Conservation (phyloP, 1,140 invertebrate genomes). For the Danaus plexippus region DNA sequence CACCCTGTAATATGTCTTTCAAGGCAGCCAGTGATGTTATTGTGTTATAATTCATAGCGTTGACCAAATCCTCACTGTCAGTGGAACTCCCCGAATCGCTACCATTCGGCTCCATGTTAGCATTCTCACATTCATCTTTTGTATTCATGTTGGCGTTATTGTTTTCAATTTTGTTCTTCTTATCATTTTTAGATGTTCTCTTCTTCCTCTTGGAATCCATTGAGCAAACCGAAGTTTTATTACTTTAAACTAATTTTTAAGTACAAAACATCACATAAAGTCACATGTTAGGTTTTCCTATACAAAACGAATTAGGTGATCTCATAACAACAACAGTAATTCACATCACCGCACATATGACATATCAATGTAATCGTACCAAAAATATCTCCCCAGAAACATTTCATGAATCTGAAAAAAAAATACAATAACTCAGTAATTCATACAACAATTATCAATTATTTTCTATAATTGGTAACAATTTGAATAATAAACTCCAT, state of each 20-base stretch:
- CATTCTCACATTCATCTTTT: conserved; percentile 34
- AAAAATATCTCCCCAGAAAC: conserved; percentile 30
- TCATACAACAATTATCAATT: no score
- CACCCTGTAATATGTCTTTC: conserved; percentile 77
- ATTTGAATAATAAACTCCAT: no score
- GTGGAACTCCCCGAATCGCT: conserved; percentile 71
- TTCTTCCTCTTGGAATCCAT: conserved; percentile 53
- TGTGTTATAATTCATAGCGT: conserved; percentile 79
- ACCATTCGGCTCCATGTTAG: conserved; percentile 30
- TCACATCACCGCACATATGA: conserved; percentile 41
- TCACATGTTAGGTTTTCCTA: conserved; percentile 50
- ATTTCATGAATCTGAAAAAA: conserved; percentile 39
- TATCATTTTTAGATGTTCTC: conserved; percentile 48
- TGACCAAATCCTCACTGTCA: conserved; percentile 75
- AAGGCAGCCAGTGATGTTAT: conserved; percentile 77
- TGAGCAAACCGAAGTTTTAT: conserved; percentile 33
- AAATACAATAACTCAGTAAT: no score
- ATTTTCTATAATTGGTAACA: no score
- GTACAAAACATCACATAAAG: conserved; percentile 41
- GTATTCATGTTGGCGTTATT: conserved; percentile 26
- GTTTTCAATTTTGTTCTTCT: conserved; percentile 48
- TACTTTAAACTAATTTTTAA: conserved; percentile 18
- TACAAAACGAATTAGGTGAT: conserved; percentile 42
- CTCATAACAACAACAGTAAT: conserved; percentile 35
- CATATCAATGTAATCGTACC: conserved; percentile 28